phyloP scores from a whole-genome alignment of 2,113 vertebrate species.

The Raja brachyura region DNA sequence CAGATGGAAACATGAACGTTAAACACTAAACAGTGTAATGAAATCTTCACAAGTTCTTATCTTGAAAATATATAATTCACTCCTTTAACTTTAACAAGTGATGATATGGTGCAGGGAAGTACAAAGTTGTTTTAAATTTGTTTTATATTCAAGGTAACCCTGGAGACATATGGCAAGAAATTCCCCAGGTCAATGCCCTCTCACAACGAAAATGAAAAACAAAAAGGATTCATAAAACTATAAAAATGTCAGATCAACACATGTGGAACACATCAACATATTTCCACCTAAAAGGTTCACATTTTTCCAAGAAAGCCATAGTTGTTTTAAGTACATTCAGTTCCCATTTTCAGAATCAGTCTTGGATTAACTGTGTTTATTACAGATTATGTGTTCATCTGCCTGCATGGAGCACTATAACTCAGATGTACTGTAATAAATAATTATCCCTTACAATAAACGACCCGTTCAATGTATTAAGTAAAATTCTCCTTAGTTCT shows the following conservation, averaged over 20 bases:
- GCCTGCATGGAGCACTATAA: background rate
- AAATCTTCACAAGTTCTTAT: background rate
- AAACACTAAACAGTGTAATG: background rate
- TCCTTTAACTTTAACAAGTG: background rate
- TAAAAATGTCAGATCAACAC: conserved; percentile 3
- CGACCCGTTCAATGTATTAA: background rate
- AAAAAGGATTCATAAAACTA: background rate
- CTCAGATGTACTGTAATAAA: background rate
- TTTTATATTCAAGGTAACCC: too few relatives aligned
- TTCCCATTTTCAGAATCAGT: background rate
- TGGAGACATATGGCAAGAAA: background rate
- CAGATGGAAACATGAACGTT: conserved; percentile 11
- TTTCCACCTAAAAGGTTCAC: background rate
- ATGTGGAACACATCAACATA: conserved; percentile 3
- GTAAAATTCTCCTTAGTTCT: background rate
- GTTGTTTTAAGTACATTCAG: background rate
- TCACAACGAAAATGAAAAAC: background rate
- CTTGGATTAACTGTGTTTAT: background rate
- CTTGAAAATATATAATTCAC: background rate
- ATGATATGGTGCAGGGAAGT: background rate
- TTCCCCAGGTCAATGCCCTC: too few relatives aligned
- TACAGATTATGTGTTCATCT: background rate
- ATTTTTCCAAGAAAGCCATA: background rate
- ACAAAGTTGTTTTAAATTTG: background rate
- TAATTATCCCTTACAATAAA: background rate